A percentile compares a stretch with the other conserved stretches of the same genome.
Conservation (phyloP, 2,113 vertebrate species). For the Caracal caracal region DNA sequence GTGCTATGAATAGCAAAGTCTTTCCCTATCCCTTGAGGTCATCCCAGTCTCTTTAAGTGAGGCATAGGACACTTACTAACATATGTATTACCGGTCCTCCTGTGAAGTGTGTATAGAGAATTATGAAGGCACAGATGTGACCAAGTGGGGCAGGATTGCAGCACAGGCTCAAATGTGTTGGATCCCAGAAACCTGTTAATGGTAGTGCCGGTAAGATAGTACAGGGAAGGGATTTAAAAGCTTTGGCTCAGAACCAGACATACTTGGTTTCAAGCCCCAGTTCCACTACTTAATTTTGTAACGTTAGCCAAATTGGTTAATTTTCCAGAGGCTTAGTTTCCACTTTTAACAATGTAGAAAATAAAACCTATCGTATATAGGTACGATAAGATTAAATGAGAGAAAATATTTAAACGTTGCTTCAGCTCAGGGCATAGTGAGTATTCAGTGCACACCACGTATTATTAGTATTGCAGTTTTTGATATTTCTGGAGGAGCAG, state of each 20-base stretch:
- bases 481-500: not conserved
- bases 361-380: not conserved
- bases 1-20: not conserved
- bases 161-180: not conserved
- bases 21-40: not conserved
- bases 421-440: not conserved
- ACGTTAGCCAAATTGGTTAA: not conserved
- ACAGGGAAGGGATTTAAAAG: not conserved
- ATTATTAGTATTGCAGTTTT: not conserved
- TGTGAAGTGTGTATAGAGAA: not conserved
- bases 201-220: not conserved
- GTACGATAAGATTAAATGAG: not conserved
- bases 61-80: not conserved
- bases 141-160: not conserved
- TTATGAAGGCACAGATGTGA: not conserved
- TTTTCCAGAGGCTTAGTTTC: not conserved
- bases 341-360: constrained; percentile 25
- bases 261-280: not conserved
- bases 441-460: not conserved
- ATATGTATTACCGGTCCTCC: not conserved
- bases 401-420: constrained; percentile 26
- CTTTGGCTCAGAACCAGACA: not conserved
- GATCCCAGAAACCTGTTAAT: not conserved
- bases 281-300: not conserved
- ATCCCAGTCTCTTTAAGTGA: not conserved